Base-by-base conservation (phyloP, 2,888 invertebrate species). In the Apodemia duryi region DNA sequence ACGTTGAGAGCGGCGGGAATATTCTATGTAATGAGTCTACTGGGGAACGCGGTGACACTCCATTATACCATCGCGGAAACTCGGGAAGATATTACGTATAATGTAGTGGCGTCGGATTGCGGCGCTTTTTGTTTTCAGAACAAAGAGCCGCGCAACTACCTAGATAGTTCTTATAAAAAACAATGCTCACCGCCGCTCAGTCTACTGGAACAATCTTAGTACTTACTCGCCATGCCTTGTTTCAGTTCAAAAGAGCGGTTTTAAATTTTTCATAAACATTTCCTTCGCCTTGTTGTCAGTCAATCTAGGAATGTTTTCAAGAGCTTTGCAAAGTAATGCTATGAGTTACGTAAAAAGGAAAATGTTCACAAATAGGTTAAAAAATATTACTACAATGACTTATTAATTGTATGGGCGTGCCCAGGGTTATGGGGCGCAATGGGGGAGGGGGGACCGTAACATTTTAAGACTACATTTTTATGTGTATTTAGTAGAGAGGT, bases 81-180 rank as follows among this genome's bases (percentile, higher is more conserved):
- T 75, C 79, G 77, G 83, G 82, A 84, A 83, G 84, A 82, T 83
- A 82, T 86, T 83, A 83, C 79, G 80, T 76, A 79, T 86, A 85
- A 84, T 86, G 84, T 82, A 85, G 81, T 80, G 80, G 75, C 74
- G 74, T 67, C 72, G 77, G 78, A 78, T 74, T 75, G 76, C 77
- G 73, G 70, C 73, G 77, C 77, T 80, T 84, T 84, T 85, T 85
- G 81, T 83, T 77, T 74, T 70, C 69, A 70, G 73, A 73, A 86
- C 81, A 84, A 86, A 83, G 80, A 78, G 78, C 77, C 74, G 72
- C 71, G 70, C 75, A 67, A 73, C 75, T 73, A 78, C 75, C 78
- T 80, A 81, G 80, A 69, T 63, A 67, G 82, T 84, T 77, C 79
- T 75, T 76, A 73, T 74, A 70, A 75, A 74, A 78, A 79, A 79